These are phyloP conservation scores for Deilephila porcellus DNA, from an alignment of 2,888 invertebrate genomes.

Conservation along the genomic window DNA sequence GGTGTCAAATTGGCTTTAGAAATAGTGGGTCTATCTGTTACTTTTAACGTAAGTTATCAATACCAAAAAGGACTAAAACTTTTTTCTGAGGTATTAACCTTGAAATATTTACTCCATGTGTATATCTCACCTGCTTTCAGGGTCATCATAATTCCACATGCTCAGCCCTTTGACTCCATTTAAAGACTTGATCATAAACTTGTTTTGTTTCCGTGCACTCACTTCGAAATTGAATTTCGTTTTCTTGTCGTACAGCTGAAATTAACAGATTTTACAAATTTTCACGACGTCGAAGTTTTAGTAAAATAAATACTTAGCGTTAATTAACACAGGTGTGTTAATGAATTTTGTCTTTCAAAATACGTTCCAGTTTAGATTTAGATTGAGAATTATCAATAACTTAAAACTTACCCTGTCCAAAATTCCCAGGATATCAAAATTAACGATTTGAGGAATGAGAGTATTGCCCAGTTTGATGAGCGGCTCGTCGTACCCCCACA, in stretches of 20 bases:
- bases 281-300: background rate
- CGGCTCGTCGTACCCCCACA: constrained; percentile 93
- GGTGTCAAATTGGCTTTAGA: too few species aligned
- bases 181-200: constrained; percentile 59
- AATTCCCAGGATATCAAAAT: constrained; percentile 90
- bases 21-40: too few species aligned
- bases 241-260: constrained; percentile 64
- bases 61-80: too few species aligned
- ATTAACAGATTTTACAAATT: background rate
- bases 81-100: too few species aligned
- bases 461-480: constrained; percentile 88
- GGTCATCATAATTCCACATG: constrained; percentile 56
- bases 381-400: too few species aligned
- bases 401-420: constrained; percentile 88
- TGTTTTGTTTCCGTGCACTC: constrained; percentile 51
- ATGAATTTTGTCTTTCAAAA: too few species aligned
- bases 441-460: constrained; percentile 87
- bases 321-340: too few species aligned
- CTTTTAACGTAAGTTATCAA: too few species aligned
- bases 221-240: constrained; percentile 49
- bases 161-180: constrained; percentile 58
- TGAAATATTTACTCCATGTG: background rate
- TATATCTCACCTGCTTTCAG: constrained; percentile 51
- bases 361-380: too few species aligned
- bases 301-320: too few species aligned